Conservation (phyloP, 2,797 vertebrate species). For the Gallinago nigripennis region DNA sequence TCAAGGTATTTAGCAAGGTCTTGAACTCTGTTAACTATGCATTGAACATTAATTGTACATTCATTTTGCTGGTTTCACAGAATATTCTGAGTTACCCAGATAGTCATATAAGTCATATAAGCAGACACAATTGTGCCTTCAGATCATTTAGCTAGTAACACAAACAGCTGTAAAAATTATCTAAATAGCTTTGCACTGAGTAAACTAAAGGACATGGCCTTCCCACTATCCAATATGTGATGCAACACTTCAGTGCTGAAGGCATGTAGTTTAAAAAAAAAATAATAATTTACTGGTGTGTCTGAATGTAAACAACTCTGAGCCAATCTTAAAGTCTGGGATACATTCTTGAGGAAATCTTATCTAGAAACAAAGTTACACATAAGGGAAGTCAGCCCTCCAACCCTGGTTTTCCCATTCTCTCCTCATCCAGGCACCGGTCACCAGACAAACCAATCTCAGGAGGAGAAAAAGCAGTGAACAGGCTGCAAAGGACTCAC, state of each 20-base stretch:
- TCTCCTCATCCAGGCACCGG: background rate
- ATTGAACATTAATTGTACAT: background rate
- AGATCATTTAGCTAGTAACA: background rate
- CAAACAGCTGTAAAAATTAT: slow-evolving; percentile 17
- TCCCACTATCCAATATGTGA: background rate
- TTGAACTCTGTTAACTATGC: background rate
- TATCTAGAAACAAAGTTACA: background rate
- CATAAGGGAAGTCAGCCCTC: background rate
- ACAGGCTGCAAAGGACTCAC: background rate
- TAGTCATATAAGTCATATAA: background rate
- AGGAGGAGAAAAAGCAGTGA: background rate
- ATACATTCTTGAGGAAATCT: background rate
- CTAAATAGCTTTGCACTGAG: background rate
- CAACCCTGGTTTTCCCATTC: background rate
- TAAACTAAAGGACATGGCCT: background rate
- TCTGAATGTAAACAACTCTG: background rate
- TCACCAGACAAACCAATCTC: background rate
- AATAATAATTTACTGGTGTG: background rate
- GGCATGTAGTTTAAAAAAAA: background rate
- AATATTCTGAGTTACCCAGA: background rate
- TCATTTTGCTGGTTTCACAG: background rate
- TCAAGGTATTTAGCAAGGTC: background rate
- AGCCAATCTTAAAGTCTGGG: background rate
- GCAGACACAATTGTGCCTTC: background rate
- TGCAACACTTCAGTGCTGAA: background rate